Base-by-base conservation (phyloP, 2,797 vertebrate genomes). In the Lateolabrax maculatus region DNA sequence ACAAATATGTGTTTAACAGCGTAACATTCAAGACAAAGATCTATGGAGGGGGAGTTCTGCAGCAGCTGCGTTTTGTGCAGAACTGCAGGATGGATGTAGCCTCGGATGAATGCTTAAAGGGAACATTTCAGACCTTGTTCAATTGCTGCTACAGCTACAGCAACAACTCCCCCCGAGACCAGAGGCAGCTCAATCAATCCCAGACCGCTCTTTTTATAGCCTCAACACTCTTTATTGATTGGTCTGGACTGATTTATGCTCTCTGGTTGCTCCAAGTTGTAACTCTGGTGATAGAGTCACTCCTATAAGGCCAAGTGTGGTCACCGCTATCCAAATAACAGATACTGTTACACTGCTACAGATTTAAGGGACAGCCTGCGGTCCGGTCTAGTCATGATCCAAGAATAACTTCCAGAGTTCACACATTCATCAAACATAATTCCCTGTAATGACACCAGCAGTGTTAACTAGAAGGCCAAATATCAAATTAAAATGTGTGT, bases 151-250 rank as follows among this genome's bases (percentile, higher is more conserved):
- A 23, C 46, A 60, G 13, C 71, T 49, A 58, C 52, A 67, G 25
- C 55, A 79, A 71, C 43, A 79, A 61, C 75, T 39, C n/a, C 70
- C 60, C 19, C 23, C 0, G 13, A 83, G 73, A 84, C 78, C 46
- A 72, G 60, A 79, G 48, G 25, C 56, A 9, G 48, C 67, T 75
- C 55, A 75, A 75, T 93, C 79, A 78, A 79, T 80, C 52, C 76
- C 73, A 84, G 77, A 77, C 75, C 4, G 16, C 56, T 63, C 25
- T 36, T 82, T 85, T 89, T 81, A 86, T 61, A 65, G 71, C 71
- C 67, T 82, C 66, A 44, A 61, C 73, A 37, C 56, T 74, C 41
- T 34, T 36, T 67, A 91, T 92, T 79, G 88, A 93, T 87, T 80
- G 71, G 21, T 79, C 27, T 31, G 75, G 63, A 41, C 69, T 80